Percentiles rank a stretch among this genome's conserved stretches.
Conservation (phyloP, 1,140 invertebrate genomes). For the Acromyrmex echinatior region DNA sequence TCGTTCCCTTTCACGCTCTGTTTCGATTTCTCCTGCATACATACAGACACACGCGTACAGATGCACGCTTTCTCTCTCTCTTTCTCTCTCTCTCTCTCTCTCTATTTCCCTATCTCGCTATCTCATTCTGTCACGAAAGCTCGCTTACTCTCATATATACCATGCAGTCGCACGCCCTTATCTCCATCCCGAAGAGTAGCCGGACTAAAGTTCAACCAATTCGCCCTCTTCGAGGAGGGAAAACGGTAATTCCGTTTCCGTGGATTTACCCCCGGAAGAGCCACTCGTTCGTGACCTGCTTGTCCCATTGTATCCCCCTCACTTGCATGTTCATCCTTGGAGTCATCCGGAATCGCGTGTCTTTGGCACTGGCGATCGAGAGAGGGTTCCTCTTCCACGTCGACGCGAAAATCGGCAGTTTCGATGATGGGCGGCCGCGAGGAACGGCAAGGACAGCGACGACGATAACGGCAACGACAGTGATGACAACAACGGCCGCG, state of each 20-base stretch:
- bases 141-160: constrained; percentile 40
- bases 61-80: not conserved
- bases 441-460: constrained; percentile 29
- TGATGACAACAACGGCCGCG: not conserved
- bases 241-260: constrained; percentile 31
- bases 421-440: constrained; percentile 64
- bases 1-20: not conserved
- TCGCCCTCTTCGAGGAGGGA: constrained; percentile 14
- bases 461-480: constrained; percentile 23
- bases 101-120: not conserved
- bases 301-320: constrained; percentile 1
- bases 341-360: constrained; percentile 15
- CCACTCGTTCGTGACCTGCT: constrained; percentile 32
- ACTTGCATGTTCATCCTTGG: constrained; percentile 31
- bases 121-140: constrained; percentile 47
- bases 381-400: constrained; percentile 68
- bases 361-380: constrained; percentile 64
- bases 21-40: constrained; percentile 10
- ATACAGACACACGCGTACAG: constrained; percentile 25
- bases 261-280: constrained; percentile 8
- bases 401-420: constrained; percentile 77
- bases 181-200: constrained; percentile 38
- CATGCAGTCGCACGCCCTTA: constrained; percentile 58
- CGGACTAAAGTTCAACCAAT: constrained; percentile 52
- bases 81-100: not conserved